Evolutionary conservation across 1,140 invertebrate species (phyloP).

Genomic region (Conopomorpha cramerella): DNA sequence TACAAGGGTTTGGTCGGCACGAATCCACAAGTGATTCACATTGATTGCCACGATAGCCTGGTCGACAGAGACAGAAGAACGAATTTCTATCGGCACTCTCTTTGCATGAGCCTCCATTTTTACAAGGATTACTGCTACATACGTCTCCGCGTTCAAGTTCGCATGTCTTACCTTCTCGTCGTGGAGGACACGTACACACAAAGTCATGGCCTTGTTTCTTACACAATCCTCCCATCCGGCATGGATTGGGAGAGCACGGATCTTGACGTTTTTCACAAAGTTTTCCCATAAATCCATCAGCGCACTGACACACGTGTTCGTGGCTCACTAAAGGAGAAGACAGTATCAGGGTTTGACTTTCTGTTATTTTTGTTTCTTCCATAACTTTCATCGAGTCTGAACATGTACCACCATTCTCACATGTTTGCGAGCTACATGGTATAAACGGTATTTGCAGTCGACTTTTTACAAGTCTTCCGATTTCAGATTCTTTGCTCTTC

Average conservation of each 20-base stretch:
- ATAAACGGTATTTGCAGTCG: conserved; percentile 69
- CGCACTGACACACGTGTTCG: conserved; percentile 80
- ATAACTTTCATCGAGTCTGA: conserved; percentile 73
- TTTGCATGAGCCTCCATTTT: conserved; percentile 87
- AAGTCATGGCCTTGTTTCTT: conserved; percentile 81
- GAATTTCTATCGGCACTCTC: conserved; percentile 82
- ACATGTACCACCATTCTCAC: conserved; percentile 79
- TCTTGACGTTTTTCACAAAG: conserved; percentile 84
- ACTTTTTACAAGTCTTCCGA: conserved; percentile 65
- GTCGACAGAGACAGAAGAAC: conserved; percentile 88
- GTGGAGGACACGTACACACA: conserved; percentile 76
- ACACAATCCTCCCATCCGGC: conserved; percentile 80
- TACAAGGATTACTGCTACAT: conserved; percentile 83
- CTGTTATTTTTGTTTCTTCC: conserved; percentile 70
- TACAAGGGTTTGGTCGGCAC: conserved; percentile 87
- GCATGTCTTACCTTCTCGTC: conserved; percentile 81
- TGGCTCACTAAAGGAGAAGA: conserved; percentile 79
- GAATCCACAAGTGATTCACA: conserved; percentile 86
- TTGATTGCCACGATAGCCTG: conserved; percentile 85
- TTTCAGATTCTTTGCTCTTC: conserved; percentile 64
- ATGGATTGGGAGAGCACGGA: conserved; percentile 90
- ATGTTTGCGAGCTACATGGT: conserved; percentile 70
- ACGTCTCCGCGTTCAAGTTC: conserved; percentile 81
- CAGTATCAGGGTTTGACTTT: conserved; percentile 78
- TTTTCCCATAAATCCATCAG: conserved; percentile 75